Evolutionary conservation across 2,113 vertebrate genomes (phyloP).

Genomic region (Excalfactoria chinensis): DNA sequence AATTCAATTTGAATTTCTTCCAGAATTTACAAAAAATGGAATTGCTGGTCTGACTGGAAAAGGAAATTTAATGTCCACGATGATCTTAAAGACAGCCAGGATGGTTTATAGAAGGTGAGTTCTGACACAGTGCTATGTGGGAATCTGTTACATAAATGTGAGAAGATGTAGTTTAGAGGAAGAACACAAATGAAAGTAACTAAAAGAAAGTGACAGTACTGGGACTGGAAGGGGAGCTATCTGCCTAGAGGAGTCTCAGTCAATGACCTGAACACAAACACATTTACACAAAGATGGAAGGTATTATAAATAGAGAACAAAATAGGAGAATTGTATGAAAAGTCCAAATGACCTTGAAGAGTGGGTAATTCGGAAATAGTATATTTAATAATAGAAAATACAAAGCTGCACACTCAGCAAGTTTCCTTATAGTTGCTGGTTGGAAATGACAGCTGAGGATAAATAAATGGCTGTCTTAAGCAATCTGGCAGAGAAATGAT

Average conservation of each 20-base stretch:
- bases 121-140: neutral
- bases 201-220: neutral
- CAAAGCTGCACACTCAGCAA: neutral
- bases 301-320: neutral
- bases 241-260: neutral
- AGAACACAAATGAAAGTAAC: neutral
- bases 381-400: neutral
- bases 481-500: neutral
- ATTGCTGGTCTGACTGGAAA: neutral
- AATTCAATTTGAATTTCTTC: neutral
- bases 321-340: neutral
- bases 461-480: neutral
- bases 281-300: neutral
- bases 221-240: neutral
- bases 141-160: neutral
- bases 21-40: neutral
- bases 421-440: neutral
- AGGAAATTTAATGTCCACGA: neutral
- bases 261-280: neutral
- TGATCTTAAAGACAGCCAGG: neutral
- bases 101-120: fast-evolving
- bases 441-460: neutral
- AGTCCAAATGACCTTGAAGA: neutral
- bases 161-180: neutral
- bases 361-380: neutral